Conservation (phyloP, 2,797 vertebrate species). For the Falco columbarius region DNA sequence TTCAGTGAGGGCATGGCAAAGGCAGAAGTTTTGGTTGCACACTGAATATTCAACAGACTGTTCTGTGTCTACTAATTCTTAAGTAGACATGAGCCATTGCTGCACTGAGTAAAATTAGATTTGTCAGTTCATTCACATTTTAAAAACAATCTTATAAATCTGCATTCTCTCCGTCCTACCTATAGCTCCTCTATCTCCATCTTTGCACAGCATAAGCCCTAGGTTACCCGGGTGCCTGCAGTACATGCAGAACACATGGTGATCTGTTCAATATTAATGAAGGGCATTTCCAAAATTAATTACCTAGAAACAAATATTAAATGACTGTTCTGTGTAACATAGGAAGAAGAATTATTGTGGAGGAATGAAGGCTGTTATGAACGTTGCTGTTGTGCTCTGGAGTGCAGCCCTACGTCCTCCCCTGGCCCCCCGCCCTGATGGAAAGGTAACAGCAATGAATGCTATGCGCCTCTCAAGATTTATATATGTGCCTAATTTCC, state of each 20-base stretch:
- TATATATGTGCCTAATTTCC: not conserved
- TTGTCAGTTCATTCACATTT: not conserved
- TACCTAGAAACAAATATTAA: constrained; percentile 50
- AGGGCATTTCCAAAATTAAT: constrained; percentile 26
- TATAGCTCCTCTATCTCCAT: not conserved
- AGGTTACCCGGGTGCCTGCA: not conserved
- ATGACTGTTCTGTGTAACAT: not conserved
- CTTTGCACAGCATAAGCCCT: not conserved
- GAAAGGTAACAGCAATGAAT: not conserved
- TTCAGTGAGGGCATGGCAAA: not conserved
- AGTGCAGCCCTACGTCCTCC: not conserved
- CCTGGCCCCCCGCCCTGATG: accelerated
- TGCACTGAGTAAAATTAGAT: not conserved
- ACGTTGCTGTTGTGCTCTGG: not conserved
- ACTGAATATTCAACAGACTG: not conserved
- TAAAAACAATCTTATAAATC: not conserved
- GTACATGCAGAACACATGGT: not conserved
- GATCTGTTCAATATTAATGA: not conserved
- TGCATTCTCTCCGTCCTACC: not conserved
- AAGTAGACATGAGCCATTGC: not conserved
- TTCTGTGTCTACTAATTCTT: constrained; percentile 2
- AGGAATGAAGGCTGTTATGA: not conserved
- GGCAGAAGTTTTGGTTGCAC: not conserved
- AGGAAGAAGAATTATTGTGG: not conserved
- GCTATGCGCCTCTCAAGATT: not conserved